phyloP scores from a whole-genome alignment of 2,888 invertebrate species.

The Macrophya annulata region DNA sequence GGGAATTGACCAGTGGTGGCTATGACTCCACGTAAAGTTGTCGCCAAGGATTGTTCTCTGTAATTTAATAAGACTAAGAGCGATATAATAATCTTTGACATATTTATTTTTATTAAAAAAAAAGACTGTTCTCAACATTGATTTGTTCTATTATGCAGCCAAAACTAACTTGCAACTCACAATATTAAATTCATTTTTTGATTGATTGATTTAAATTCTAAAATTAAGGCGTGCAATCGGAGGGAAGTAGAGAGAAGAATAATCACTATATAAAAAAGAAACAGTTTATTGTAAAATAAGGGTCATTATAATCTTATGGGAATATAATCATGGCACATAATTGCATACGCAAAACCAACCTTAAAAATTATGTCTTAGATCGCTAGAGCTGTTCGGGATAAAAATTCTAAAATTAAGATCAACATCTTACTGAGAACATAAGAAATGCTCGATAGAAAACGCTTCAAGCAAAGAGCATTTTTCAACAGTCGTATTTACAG shows the following conservation, averaged over 20 bases:
- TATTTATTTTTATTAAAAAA: slow-evolving; percentile 59
- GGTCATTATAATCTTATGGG: slow-evolving; percentile 43
- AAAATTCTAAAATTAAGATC: background rate
- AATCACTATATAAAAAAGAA: slow-evolving; percentile 16
- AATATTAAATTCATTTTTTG: slow-evolving; percentile 8
- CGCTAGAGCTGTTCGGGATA: background rate
- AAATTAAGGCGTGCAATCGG: background rate
- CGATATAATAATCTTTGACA: slow-evolving; percentile 64
- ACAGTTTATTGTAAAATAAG: slow-evolving; percentile 58
- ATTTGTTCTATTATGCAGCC: slow-evolving; percentile 50
- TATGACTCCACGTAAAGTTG: slow-evolving; percentile 62
- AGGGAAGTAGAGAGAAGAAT: background rate
- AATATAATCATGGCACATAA: slow-evolving; percentile 58
- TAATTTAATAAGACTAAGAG: slow-evolving; percentile 61
- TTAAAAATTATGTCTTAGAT: background rate
- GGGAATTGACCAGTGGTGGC: slow-evolving; percentile 67
- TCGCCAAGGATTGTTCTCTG: slow-evolving; percentile 58
- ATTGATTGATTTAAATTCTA: background rate
- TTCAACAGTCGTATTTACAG: slow-evolving; percentile 26
- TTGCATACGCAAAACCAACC: background rate
- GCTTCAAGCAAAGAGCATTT: slow-evolving; percentile 15
- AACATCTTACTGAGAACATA: background rate
- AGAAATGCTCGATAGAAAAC: slow-evolving; percentile 46
- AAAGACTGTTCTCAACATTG: slow-evolving; percentile 53
- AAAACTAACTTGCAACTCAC: background rate